phyloP scores from a whole-genome alignment of 2,888 invertebrate species.

The Elmis aenea region DNA sequence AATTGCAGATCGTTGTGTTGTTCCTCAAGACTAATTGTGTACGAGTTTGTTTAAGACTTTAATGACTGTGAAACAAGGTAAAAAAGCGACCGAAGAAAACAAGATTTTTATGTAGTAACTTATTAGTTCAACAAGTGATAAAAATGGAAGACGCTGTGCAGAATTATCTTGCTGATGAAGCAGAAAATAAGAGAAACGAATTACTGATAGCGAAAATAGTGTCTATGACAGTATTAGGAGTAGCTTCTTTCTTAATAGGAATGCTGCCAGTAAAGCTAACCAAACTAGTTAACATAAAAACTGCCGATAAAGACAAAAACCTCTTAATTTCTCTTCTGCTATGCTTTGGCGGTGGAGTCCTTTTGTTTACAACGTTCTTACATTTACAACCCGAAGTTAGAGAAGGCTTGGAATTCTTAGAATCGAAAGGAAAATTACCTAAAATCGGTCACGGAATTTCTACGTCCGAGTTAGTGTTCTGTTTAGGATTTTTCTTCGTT shows the following conservation, averaged over 20 bases:
- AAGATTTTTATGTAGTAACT: no score
- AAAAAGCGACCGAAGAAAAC: no score
- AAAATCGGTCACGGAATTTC: constrained; percentile 48
- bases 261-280: constrained; percentile 50
- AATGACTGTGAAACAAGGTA: no score
- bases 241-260: constrained; percentile 55
- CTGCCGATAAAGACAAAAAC: constrained; percentile 45
- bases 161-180: no score
- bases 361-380: constrained; percentile 60
- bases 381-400: constrained; percentile 63
- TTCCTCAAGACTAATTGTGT: no score
- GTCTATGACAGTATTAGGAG: constrained; percentile 55
- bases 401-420: constrained; percentile 51
- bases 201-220: constrained; percentile 54
- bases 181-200: no score
- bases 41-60: no score
- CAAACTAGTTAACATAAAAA: constrained; percentile 38
- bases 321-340: constrained; percentile 54
- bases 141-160: no score
- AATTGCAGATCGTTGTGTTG: no score
- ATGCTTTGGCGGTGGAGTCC: constrained; percentile 62
- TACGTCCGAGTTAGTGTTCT: constrained; percentile 55
- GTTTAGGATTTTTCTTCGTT: constrained; percentile 60
- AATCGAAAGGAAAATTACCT: constrained; percentile 45
- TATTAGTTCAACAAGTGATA: no score